Evolutionary conservation across 2,888 invertebrate genomes (phyloP).

Genomic region (Euzophera pinguis): DNA sequence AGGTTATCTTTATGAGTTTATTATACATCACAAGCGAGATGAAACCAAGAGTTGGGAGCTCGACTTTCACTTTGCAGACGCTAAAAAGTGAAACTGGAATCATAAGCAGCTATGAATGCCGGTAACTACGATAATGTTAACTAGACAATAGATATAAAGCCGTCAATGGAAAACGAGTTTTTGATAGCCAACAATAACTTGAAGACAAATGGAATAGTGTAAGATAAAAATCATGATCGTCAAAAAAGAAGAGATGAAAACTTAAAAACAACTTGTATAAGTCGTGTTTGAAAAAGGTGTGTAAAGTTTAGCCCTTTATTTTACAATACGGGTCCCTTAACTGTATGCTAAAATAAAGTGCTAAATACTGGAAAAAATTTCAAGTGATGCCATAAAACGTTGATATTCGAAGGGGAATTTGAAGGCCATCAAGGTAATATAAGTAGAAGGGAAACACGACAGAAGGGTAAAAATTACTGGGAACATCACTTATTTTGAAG

Average conservation of each 20-base stretch:
- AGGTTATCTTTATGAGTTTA: conserved; percentile 34
- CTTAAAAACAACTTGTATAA: too few relatives aligned
- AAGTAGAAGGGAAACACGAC: conserved; percentile 35
- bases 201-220: neutral
- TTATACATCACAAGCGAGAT: conserved; percentile 39
- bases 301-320: too few relatives aligned
- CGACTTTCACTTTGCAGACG: conserved; percentile 69
- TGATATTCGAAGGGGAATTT: conserved; percentile 24
- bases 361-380: too few relatives aligned
- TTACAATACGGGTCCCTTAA: too few relatives aligned
- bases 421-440: conserved; percentile 43
- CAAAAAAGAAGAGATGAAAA: too few relatives aligned
- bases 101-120: conserved; percentile 42
- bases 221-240: neutral
- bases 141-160: conserved; percentile 24
- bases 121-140: conserved; percentile 50
- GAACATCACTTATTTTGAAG: conserved; percentile 27
- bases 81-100: conserved; percentile 76
- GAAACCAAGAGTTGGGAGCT: conserved; percentile 68
- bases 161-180: conserved; percentile 8
- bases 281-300: too few relatives aligned
- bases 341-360: too few relatives aligned
- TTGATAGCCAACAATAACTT: conserved; percentile 16
- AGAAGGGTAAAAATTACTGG: conserved; percentile 36
- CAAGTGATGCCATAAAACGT: neutral